phyloP scores from a whole-genome alignment of 2,797 vertebrate genomes.

The Schizothorax lantsangensis region DNA sequence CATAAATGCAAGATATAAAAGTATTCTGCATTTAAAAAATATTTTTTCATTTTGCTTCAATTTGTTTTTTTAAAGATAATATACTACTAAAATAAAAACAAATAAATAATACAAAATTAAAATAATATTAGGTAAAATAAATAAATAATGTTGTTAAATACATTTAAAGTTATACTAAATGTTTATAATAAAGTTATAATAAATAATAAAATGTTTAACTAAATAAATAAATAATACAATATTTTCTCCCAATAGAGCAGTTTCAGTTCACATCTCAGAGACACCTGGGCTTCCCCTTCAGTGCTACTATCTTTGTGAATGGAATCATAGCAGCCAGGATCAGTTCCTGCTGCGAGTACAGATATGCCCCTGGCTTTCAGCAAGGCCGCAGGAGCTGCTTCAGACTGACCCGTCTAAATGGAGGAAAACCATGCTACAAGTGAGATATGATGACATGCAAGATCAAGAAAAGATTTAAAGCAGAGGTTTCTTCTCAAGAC shows the following conservation, averaged over 20 bases:
- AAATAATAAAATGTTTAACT: not conserved
- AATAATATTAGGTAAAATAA: not conserved
- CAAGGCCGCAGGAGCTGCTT: constrained; percentile 82
- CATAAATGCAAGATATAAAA: not conserved
- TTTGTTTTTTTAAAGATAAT: not conserved
- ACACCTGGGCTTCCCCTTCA: constrained; percentile 82
- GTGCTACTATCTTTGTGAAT: constrained; percentile 78
- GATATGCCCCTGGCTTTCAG: constrained; percentile 80
- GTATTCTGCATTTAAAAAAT: not conserved
- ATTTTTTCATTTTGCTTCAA: not conserved
- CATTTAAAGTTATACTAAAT: not conserved
- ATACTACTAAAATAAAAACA: not conserved
- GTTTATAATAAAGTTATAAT: not conserved
- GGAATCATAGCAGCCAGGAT: constrained; percentile 78
- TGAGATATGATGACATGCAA: constrained; percentile 54
- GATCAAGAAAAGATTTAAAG: not conserved
- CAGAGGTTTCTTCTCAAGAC: not conserved
- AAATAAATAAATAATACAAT: not conserved
- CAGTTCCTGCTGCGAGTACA: constrained; percentile 85
- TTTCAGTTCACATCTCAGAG: constrained; percentile 83
- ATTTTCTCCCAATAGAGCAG: constrained; percentile 68
- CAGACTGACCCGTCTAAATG: constrained; percentile 75
- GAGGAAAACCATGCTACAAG: constrained; percentile 83
- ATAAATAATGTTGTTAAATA: not conserved
- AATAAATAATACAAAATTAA: not conserved